phyloP scores from a whole-genome alignment of 2,888 invertebrate genomes.

The Elysia crispata region DNA sequence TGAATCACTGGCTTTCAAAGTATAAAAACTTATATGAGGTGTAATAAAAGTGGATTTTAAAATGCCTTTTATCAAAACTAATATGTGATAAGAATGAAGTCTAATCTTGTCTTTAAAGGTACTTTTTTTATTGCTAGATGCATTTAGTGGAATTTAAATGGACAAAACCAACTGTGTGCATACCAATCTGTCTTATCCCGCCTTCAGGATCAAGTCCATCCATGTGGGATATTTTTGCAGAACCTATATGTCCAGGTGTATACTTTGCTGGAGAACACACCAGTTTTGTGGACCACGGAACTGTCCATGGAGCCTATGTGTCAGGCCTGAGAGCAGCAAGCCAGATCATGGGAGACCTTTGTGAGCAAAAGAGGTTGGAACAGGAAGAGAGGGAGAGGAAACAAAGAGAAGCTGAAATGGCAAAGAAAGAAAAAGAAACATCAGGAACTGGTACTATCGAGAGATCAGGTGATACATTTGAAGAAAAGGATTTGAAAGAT shows the following conservation, averaged over 20 bases:
- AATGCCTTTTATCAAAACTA: too few species aligned
- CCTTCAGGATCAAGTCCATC: conserved; percentile 38
- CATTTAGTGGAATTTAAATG: too few species aligned
- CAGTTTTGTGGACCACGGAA: conserved; percentile 57
- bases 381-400: conserved; percentile 20
- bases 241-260: conserved; percentile 66
- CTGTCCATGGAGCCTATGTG: conserved; percentile 65
- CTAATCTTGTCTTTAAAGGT: too few species aligned
- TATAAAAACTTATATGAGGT: too few species aligned
- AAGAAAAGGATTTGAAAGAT: background rate
- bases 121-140: too few species aligned
- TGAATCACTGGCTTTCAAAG: too few species aligned
- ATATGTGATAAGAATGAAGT: too few species aligned
- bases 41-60: too few species aligned
- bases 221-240: conserved; percentile 57
- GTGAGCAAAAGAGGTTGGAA: conserved; percentile 33
- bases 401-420: background rate
- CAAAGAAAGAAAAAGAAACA: too few species aligned
- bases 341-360: conserved; percentile 34
- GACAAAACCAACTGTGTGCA: too few species aligned
- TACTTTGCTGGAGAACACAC: conserved; percentile 70
- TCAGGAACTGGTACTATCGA: too few species aligned
- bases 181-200: too few species aligned
- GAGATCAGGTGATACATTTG: background rate
- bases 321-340: conserved; percentile 56